Conservation (phyloP, 2,113 vertebrate species). For the Gnathonemus longibarbis region DNA sequence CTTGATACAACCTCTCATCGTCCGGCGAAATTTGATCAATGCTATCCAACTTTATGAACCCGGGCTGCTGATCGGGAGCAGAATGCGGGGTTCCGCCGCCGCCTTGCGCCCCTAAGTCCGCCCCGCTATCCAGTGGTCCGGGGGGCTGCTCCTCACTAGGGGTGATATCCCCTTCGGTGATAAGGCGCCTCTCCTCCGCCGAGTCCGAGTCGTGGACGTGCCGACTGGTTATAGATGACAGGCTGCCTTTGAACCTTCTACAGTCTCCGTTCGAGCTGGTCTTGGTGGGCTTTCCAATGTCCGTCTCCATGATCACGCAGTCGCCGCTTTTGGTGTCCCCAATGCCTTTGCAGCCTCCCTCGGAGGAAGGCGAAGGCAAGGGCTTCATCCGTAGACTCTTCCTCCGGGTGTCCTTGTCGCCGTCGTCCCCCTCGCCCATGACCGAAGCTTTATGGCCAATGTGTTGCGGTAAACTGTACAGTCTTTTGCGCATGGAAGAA, state of each 20-base stretch:
- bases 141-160: slow-evolving; percentile 56
- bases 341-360: slow-evolving; percentile 58
- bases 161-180: slow-evolving; percentile 73
- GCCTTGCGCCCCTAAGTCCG: slow-evolving; percentile 52
- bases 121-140: slow-evolving; percentile 61
- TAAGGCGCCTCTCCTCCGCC: slow-evolving; percentile 79
- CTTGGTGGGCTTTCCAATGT: slow-evolving; percentile 64
- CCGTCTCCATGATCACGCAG: slow-evolving; percentile 52
- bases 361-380: slow-evolving; percentile 67
- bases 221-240: slow-evolving; percentile 82
- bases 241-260: slow-evolving; percentile 79
- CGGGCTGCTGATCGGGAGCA: slow-evolving; percentile 60
- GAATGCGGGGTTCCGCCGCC: slow-evolving; percentile 41
- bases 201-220: slow-evolving; percentile 68
- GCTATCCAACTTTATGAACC: slow-evolving; percentile 81
- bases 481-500: slow-evolving; percentile 91
- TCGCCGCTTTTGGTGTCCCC: slow-evolving; percentile 58
- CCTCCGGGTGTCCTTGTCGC: slow-evolving; percentile 78
- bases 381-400: slow-evolving; percentile 87
- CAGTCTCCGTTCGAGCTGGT: slow-evolving; percentile 94
- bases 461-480: slow-evolving; percentile 94
- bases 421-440: slow-evolving; percentile 72
- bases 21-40: slow-evolving; percentile 79
- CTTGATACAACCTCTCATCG: slow-evolving; percentile 79
- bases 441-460: slow-evolving; percentile 76